Base-by-base conservation (phyloP, 92 coral and sea anemone species). In the Epizoanthus ramosus region DNA sequence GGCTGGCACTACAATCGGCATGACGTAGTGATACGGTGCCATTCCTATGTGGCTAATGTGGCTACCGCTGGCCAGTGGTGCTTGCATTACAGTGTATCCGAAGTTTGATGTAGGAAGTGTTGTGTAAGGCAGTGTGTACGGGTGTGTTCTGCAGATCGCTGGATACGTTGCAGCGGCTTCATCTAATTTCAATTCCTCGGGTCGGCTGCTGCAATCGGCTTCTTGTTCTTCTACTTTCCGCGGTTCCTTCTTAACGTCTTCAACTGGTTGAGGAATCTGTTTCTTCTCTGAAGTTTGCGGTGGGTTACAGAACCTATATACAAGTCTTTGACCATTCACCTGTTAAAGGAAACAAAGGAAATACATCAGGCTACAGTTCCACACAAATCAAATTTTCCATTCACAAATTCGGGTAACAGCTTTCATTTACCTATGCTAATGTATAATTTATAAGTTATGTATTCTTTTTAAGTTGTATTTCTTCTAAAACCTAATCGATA, bases 281-380 rank as follows among this genome's bases (percentile, higher is more conserved):
- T 39, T 77, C 35, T 77, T 77, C 21, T 22, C 59, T 77, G 68
- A 75, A 8, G 79, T 76, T n/a, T 56, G 54, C 35, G 90, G 92
- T 3, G 91, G 97, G 58, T 95, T 95, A 52, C 94, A 96, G 67
- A 95, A 95, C 68, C 89, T 87, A 85, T 95, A 95, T 13, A 85
- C 98, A 39, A 95, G 97, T 81, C 98, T 88, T 76, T 95, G 98
- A 0, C 98, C 98, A 60, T 87, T 95, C 33, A 95, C 98, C 98
- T 95, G 68, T 56, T 24, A 45, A 68, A 60, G 10, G 22, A 33
- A 35, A 73, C 7, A 50, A 16, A 50, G 54, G n/a, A 28, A 28
- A 28, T 2, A 28, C 31, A 2, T 28, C 31, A 28, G 31, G 31
- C 31, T 28, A 28, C 31, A 28, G 31, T 28, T 28, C 31, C 31